These are phyloP conservation scores for Cyclina sinensis DNA, from an alignment of 1,140 invertebrate genomes.

Conservation along the genomic window DNA sequence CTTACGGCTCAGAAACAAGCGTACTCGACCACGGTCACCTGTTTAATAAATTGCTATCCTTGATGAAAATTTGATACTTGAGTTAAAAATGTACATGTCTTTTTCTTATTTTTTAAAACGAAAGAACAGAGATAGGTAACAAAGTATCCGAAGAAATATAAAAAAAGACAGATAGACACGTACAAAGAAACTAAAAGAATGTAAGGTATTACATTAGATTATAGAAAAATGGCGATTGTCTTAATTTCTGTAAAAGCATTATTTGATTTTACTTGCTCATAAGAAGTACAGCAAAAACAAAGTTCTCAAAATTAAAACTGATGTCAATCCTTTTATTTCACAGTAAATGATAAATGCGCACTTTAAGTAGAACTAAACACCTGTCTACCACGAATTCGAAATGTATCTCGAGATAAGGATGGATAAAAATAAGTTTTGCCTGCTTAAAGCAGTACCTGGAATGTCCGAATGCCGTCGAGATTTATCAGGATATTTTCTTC, in stretches of 20 bases:
- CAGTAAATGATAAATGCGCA: too few relatives aligned
- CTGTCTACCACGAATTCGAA: too few relatives aligned
- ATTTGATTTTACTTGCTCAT: too few relatives aligned
- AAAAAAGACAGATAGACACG: not conserved
- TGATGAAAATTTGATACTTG: not conserved
- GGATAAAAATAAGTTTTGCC: not conserved
- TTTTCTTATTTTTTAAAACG: too few relatives aligned
- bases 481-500: not conserved
- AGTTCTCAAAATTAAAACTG: too few relatives aligned
- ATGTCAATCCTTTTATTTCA: too few relatives aligned
- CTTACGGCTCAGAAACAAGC: not conserved
- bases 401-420: not conserved
- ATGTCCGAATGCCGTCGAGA: not conserved
- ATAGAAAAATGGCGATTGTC: not conserved
- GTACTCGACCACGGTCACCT: not conserved
- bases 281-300: too few relatives aligned
- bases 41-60: not conserved
- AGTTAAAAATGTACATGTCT: not conserved
- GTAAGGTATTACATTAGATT: not conserved
- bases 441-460: not conserved
- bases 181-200: not conserved
- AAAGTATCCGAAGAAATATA: not conserved
- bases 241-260: too few relatives aligned
- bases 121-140: not conserved
- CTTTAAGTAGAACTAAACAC: too few relatives aligned